phyloP scores from a whole-genome alignment of 2,113 vertebrate genomes.

The Poicephalus gulielmi region DNA sequence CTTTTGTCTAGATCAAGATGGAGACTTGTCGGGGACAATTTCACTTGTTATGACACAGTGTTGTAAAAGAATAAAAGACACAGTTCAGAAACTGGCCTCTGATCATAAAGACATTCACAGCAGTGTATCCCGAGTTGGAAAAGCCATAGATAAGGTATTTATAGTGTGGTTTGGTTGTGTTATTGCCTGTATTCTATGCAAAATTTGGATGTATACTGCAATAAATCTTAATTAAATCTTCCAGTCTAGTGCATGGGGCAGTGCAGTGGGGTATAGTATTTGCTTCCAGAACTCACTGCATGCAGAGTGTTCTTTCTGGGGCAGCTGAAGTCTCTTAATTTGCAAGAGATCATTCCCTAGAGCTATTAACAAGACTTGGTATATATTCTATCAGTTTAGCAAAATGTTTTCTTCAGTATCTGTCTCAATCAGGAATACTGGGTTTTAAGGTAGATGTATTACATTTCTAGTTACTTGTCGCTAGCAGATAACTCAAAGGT shows the following conservation, averaged over 20 bases:
- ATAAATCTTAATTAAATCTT: not conserved
- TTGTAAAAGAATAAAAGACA: conserved; percentile 88
- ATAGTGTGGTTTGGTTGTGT: not conserved
- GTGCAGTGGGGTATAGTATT: not conserved
- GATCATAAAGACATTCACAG: conserved; percentile 89
- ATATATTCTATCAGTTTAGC: not conserved
- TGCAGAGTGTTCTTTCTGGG: not conserved
- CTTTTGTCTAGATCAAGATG: conserved; percentile 76
- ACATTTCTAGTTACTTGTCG: not conserved
- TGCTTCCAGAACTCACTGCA: not conserved
- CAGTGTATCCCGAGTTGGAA: conserved; percentile 86
- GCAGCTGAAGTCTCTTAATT: not conserved
- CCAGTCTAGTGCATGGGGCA: not conserved
- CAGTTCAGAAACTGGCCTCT: conserved; percentile 85
- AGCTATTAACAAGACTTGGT: not conserved
- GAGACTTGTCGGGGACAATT: conserved; percentile 83
- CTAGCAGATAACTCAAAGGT: not conserved
- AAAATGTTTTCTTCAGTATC: not conserved
- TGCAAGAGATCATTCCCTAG: rapidly evolving
- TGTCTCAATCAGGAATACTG: not conserved
- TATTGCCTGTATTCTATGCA: not conserved
- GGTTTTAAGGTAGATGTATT: not conserved
- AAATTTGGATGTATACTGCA: not conserved
- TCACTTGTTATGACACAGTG: conserved; percentile 87
- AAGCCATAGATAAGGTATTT: conserved; percentile 87